phyloP scores from a whole-genome alignment of 2,113 vertebrate species.

The Gasterosteus nipponicus region DNA sequence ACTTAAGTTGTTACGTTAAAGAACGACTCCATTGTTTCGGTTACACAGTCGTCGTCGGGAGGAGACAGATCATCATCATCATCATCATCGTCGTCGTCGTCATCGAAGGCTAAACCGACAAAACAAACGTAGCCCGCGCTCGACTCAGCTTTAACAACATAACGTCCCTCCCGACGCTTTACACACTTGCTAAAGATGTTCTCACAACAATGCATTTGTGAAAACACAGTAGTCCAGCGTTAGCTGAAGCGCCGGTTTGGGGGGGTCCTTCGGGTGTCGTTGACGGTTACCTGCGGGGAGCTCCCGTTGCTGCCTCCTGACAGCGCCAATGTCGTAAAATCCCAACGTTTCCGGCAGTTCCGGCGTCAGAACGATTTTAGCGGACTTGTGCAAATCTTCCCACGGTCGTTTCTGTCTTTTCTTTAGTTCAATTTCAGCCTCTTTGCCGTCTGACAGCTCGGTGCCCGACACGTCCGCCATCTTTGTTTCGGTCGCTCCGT shows the following conservation, averaged over 20 bases:
- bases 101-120: too few relatives aligned
- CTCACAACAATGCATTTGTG: fast-evolving
- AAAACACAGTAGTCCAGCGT: neutral
- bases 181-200: neutral
- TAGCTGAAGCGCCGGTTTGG: neutral
- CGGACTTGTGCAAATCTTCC: constrained; percentile 50
- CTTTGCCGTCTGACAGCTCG: constrained; percentile 76
- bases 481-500: constrained; percentile 66
- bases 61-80: neutral
- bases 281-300: constrained; percentile 75
- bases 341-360: constrained; percentile 80
- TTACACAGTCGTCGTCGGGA: neutral
- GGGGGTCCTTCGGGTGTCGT: neutral
- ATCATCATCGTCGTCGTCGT: too few relatives aligned
- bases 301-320: constrained; percentile 66
- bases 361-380: constrained; percentile 33
- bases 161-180: neutral
- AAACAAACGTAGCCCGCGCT: neutral
- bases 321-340: constrained; percentile 75
- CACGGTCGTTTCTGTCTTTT: constrained; percentile 53
- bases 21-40: neutral
- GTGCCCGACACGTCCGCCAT: constrained; percentile 79
- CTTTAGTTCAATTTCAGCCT: constrained; percentile 62
- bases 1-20: too few relatives aligned
- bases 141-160: neutral